These are phyloP conservation scores for Sipha maydis DNA, from an alignment of 2,888 invertebrate genomes.

Conservation along the genomic window DNA sequence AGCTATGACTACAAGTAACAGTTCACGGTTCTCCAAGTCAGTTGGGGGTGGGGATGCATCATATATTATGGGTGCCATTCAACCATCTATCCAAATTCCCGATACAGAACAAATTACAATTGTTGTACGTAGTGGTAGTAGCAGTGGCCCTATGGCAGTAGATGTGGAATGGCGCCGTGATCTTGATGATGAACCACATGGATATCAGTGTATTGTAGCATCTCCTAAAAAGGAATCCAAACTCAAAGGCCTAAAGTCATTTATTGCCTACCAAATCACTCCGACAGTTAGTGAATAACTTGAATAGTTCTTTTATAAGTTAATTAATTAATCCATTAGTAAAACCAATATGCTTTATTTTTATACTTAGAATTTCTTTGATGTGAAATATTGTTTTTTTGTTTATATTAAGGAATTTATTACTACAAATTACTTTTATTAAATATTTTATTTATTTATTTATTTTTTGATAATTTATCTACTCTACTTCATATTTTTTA, in stretches of 20 bases:
- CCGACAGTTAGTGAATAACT: slow-evolving; percentile 76
- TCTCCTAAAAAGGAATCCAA: slow-evolving; percentile 98
- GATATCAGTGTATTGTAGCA: slow-evolving; percentile 85
- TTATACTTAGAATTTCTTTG: no score
- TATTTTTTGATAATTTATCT: slow-evolving; percentile 3
- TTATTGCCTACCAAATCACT: slow-evolving; percentile 95
- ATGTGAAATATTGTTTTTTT: no score
- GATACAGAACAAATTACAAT: slow-evolving; percentile 79
- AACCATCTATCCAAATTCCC: slow-evolving; percentile 74
- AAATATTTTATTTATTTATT: slow-evolving; percentile 9
- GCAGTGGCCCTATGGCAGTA: slow-evolving; percentile 68
- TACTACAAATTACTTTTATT: no score
- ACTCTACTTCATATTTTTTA: not conserved
- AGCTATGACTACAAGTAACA: not conserved
- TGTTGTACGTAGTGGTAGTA: slow-evolving; percentile 73
- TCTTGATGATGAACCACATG: slow-evolving; percentile 71
- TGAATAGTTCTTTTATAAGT: not conserved
- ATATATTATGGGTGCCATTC: slow-evolving; percentile 83
- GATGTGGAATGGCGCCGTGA: slow-evolving; percentile 73
- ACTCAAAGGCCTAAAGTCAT: slow-evolving; percentile 96
- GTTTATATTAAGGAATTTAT: no score
- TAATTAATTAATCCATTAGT: not conserved
- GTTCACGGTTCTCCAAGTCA: slow-evolving; percentile 86
- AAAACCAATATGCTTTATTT: no score
- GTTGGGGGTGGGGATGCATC: slow-evolving; percentile 78